Evolutionary conservation across 2,888 invertebrate species (phyloP).

Genomic region (Atethmia centrago): DNA sequence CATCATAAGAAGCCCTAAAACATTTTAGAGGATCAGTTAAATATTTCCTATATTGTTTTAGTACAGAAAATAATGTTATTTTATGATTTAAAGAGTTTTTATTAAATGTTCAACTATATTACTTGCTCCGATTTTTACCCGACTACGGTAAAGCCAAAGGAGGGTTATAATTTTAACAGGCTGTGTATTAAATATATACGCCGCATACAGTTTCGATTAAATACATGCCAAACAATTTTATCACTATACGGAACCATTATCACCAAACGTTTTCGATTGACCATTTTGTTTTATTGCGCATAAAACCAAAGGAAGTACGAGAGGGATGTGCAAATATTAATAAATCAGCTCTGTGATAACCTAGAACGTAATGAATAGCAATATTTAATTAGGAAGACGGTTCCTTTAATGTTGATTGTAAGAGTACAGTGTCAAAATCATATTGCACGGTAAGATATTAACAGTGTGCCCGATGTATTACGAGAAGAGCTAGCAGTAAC

Average conservation of each 20-base stretch:
- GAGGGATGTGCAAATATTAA: conserved; percentile 52
- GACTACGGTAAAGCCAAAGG: too few relatives aligned
- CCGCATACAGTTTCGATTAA: too few relatives aligned
- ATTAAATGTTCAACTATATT: too few relatives aligned
- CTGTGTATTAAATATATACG: too few relatives aligned
- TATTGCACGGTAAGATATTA: not conserved
- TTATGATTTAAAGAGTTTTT: too few relatives aligned
- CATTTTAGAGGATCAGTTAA: too few relatives aligned
- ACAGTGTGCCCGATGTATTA: not conserved
- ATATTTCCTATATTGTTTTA: too few relatives aligned
- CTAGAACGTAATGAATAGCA: conserved; percentile 37
- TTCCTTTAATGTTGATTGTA: not conserved
- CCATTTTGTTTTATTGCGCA: conserved; percentile 44
- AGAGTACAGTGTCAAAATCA: conserved; percentile 1
- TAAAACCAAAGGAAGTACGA: conserved; percentile 20
- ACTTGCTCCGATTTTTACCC: too few relatives aligned
- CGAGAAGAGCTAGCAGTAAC: not conserved
- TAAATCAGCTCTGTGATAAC: conserved; percentile 30
- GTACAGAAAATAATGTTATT: too few relatives aligned
- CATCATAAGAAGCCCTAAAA: too few relatives aligned
- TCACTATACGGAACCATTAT: conserved; percentile 26
- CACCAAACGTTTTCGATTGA: not conserved
- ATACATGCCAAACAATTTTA: not conserved
- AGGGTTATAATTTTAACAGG: too few relatives aligned
- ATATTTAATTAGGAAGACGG: conserved; percentile 30